These are phyloP conservation scores for Peromyscus polionotus DNA, from an alignment of 2,113 vertebrate species.

Conservation along the genomic window DNA sequence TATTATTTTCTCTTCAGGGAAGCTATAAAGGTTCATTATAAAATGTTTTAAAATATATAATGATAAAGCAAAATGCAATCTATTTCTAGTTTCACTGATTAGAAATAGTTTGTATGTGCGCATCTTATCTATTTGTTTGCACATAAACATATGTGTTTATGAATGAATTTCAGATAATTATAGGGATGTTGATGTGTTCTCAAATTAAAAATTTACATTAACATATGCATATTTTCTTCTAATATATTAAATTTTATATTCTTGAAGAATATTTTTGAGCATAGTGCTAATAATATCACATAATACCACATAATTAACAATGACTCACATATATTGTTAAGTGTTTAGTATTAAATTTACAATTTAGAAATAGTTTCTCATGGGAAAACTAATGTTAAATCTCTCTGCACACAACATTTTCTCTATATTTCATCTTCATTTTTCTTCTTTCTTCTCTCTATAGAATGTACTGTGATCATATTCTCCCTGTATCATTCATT, in stretches of 20 bases:
- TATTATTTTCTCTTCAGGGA: conserved; percentile 33
- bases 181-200: background rate
- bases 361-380: background rate
- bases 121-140: background rate
- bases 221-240: background rate
- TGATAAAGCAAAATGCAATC: background rate
- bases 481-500: background rate
- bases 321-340: background rate
- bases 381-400: background rate
- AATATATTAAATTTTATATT: background rate
- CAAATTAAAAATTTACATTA: background rate
- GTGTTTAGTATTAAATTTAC: background rate
- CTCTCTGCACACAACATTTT: background rate
- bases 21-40: conserved; percentile 6
- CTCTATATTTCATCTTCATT: background rate
- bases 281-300: background rate
- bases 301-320: background rate
- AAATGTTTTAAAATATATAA: conserved; percentile 38
- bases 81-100: conserved; percentile 1
- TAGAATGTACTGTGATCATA: no score
- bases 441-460: background rate
- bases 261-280: background rate
- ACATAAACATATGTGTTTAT: background rate
- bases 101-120: background rate
- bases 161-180: conserved; percentile 13